phyloP scores from a whole-genome alignment of 2,797 vertebrate genomes.

The Craterocephalus amniculus region DNA sequence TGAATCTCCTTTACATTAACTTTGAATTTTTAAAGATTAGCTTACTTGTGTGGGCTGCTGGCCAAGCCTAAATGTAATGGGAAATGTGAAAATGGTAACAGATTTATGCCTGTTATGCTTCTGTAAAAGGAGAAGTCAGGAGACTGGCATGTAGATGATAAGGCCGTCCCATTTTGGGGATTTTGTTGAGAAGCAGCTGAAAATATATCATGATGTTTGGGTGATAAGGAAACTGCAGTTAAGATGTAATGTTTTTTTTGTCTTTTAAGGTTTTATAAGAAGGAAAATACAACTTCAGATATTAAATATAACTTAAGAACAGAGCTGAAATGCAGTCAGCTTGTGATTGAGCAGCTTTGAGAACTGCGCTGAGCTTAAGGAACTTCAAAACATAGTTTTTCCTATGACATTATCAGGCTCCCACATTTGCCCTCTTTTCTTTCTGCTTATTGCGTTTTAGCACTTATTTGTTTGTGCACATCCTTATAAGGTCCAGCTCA shows the following conservation, averaged over 20 bases:
- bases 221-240: background rate
- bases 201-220: background rate
- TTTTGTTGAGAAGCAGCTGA: background rate
- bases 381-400: no score
- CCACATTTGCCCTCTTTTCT: no score
- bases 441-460: no score
- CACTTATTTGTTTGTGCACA: no score
- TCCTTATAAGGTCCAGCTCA: no score
- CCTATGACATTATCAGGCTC: no score
- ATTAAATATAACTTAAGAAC: no score
- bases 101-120: background rate
- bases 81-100: background rate
- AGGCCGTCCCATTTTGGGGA: background rate
- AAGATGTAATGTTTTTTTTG: background rate
- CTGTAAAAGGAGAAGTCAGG: background rate
- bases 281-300: no score
- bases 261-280: no score
- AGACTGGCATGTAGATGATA: background rate
- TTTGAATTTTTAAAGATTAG: background rate
- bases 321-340: no score
- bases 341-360: no score
- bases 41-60: background rate
- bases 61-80: background rate
- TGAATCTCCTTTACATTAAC: background rate
- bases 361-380: no score